Conservation (phyloP, 2,888 invertebrate species). For the Lithosia quadra region DNA sequence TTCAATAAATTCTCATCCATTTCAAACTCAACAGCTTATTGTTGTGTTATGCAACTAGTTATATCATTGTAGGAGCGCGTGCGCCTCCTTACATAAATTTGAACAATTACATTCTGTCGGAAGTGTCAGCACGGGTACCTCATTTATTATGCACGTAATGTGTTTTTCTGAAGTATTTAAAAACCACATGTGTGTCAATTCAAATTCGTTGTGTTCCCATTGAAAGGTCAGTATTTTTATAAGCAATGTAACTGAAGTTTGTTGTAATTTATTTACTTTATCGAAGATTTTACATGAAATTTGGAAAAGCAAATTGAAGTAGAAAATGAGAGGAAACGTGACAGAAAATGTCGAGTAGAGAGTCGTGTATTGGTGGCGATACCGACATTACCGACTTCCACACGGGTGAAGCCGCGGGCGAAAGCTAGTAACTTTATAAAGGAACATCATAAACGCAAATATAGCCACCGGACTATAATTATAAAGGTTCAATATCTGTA, state of each 20-base stretch:
- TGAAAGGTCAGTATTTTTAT: not conserved
- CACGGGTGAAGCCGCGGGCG: no score
- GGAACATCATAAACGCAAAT: no score
- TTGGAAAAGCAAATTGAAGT: not conserved
- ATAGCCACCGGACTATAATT: no score
- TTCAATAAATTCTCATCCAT: constrained; percentile 13
- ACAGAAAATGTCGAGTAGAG: no score
- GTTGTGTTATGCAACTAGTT: constrained; percentile 44
- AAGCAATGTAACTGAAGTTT: not conserved
- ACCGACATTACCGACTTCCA: no score
- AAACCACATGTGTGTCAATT: constrained; percentile 5
- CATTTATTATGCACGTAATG: constrained; percentile 42
- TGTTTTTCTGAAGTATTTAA: constrained; percentile 20
- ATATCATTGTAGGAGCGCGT: constrained; percentile 43
- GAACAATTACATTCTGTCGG: constrained; percentile 48
- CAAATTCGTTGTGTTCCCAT: not conserved
- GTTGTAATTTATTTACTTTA: not conserved
- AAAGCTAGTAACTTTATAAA: no score
- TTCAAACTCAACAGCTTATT: constrained; percentile 28
- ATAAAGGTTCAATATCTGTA: not conserved
- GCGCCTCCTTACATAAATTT: constrained; percentile 47
- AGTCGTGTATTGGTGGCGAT: no score
- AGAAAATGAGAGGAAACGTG: not conserved
- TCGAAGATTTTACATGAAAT: no score
- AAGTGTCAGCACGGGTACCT: constrained; percentile 35